Evolutionary conservation across 2,797 vertebrate genomes (phyloP), one percentile per base, ranked within the genome.

Genomic region (Acanthiza pusilla): DNA sequence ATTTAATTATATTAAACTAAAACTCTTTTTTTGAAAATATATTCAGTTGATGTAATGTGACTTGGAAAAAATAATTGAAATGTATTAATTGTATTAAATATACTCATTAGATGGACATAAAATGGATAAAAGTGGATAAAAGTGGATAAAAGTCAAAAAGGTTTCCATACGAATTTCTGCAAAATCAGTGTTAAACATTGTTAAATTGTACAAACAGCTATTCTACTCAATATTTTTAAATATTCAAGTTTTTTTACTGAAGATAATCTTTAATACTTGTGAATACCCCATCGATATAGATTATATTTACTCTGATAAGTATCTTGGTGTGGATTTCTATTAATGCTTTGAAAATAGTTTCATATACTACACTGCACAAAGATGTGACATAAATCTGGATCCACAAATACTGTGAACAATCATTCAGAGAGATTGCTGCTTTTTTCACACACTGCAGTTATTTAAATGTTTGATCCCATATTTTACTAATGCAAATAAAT

Each of bases 291-390:
- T 66, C 16, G 11, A 16, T 68, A 66, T 14, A 80, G n/a, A 32
- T 60, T 65, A 30, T 63, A 20, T 57, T 91, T 84, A 82, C n/a
- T 96, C 79, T 83, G 84, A 92, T 95, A 91, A 18, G 36, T 89
- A 89, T 94, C 66, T 95, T 94, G 62, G 62, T 87, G 61, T 88
- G 85, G 27, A 92, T 91, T 97, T 94, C 47, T 94, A 67, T 83
- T 91, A 84, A 70, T 68, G 72, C 38, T 97, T 94, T 74, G 30
- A 87, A 94, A 87, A 76, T 38, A 27, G 42, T 96, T 97, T 88
- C 75, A 36, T 80, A 51, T 62, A 88, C 63, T 84, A 43, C 7
- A 54, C 63, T 73, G 43, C 32, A 66, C 4, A 58, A 92, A 88
- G 85, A 72, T 79, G 57, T 54, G 57, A 92, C 72, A 45, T 42